phyloP scores from a whole-genome alignment of 2,113 vertebrate species.

The Caracal caracal region DNA sequence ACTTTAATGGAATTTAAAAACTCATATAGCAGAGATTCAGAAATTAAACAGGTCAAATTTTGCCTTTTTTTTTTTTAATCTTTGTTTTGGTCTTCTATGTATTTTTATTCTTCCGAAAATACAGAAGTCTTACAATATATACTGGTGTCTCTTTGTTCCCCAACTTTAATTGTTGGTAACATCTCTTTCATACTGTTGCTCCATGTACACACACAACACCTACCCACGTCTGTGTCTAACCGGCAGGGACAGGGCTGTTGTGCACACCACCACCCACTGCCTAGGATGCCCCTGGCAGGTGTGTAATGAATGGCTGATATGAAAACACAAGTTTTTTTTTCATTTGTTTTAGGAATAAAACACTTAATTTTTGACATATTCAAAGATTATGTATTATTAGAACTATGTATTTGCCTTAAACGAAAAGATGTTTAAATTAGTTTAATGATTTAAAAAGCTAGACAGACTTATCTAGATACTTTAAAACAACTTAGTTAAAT shows the following conservation, averaged over 20 bases:
- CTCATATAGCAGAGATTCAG: not conserved
- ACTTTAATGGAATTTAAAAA: not conserved
- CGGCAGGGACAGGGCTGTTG: not conserved
- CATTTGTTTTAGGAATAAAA: slow-evolving; percentile 8
- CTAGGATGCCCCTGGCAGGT: not conserved
- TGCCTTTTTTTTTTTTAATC: not conserved
- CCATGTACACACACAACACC: not conserved
- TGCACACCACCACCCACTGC: not conserved
- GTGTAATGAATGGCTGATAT: not conserved
- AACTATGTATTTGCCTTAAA: not conserved
- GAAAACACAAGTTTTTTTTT: not conserved
- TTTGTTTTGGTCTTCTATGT: not conserved
- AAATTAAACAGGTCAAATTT: slow-evolving; percentile 34
- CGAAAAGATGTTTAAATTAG: not conserved
- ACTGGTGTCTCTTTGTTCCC: not conserved
- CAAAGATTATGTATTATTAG: not conserved
- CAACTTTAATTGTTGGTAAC: not conserved
- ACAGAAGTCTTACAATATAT: not conserved
- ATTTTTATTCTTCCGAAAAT: slow-evolving; percentile 41
- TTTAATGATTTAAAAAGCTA: not conserved
- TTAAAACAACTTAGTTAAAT: not conserved
- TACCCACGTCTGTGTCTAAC: not conserved
- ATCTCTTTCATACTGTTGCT: not conserved
- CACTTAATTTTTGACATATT: slow-evolving; percentile 22
- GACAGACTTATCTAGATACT: not conserved